Evolutionary conservation across 2,888 invertebrate genomes (phyloP), one percentile per base, ranked within the genome.

Genomic region (Nemotelus nigrinus): DNA sequence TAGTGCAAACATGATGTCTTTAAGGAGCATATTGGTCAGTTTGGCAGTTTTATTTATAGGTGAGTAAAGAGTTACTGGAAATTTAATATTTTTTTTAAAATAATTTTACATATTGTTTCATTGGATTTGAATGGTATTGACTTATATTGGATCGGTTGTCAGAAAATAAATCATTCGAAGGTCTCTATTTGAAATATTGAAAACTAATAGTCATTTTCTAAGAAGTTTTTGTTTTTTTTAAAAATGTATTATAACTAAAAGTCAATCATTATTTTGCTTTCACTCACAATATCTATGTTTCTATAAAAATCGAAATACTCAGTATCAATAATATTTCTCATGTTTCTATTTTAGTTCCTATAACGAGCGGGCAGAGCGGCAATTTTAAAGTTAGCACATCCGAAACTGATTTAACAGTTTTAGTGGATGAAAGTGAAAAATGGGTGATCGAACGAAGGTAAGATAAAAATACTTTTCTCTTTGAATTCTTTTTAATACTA

Each of bases 371-470:
- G 86, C 85, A 84, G 85, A 88, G 84, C 85, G 87, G 82, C 86
- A 81, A 84, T 81, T 85, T 87, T 45, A 87, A 85, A 81, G 83
- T 93, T 81, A 88, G 87, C 79, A 84, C 92, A 70, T 89, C 90
- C 67, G 83, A 86, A 63, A 89, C 90, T 80, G 92, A 92, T 85
- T 83, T 93, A 78, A 89, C 88, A 79, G 85, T 93, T 50, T 85
- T 90, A 53, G 87, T 92, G 50, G 89, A 91, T 80, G 86, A 89
- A 80, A 89, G 89, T 10, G 87, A 88, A 80, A 86, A 88, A 3
- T 89, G 93, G 82, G 87, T 88, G 81, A 84, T 93, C 79, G 84
- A 88, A 72, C 86, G 91, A 83, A 88, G 88, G 93, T 93, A 88
- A 89, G 41, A 50, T 25, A 6, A n/a, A 57, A 44, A 57, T 41